Base-by-base conservation (phyloP, 1,140 invertebrate genomes). In the Acyrthosiphon pisum region DNA sequence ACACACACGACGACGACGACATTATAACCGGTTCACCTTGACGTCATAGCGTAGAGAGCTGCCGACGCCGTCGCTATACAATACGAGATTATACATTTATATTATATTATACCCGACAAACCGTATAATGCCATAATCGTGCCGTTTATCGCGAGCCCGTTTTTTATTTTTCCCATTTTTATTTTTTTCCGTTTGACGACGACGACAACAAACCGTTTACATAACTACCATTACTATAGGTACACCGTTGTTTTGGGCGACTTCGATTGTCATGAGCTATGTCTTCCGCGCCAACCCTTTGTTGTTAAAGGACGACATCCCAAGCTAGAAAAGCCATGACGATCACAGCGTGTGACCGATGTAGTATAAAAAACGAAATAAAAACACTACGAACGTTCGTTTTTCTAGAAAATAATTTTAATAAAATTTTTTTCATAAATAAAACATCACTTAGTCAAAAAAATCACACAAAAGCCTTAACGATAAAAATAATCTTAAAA, bases 381-480 rank as follows among this genome's bases (percentile, higher is more conserved):
- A 76, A 76, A 18, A 76, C 60, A n/a, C 60, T 18, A 0, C 11
- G 0, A 68, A 76, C 20, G 30, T 76, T n/a, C 30, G 7, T 92
- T 84, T 92, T 84, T 50, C 20, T 86, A 93, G 53, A 93, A 93
- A 93, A 93, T 86, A 86, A 84, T 50, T 93, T 93, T 93, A 93
- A 93, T 93, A 93, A 93, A 93, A 89, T 53, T 53, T 93, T 91
- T 84, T 84, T 83, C 37, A 93, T 93, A 86, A 93, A 93, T 93
- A 93, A 92, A 93, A 93, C 81, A 86, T 93, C 91, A 93, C 91
- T 93, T 86, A 53, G 35, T 92, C 81, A 56, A 92, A 23, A 83
- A 41, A 92, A 92, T 93, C 91, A 93, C 91, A 93, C 91, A 86
- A 93, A 92, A 93, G 91, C 91, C 91, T 93, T 93, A 93, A 93